Base-by-base conservation (phyloP, 2,113 vertebrate genomes). In the Equus przewalskii region DNA sequence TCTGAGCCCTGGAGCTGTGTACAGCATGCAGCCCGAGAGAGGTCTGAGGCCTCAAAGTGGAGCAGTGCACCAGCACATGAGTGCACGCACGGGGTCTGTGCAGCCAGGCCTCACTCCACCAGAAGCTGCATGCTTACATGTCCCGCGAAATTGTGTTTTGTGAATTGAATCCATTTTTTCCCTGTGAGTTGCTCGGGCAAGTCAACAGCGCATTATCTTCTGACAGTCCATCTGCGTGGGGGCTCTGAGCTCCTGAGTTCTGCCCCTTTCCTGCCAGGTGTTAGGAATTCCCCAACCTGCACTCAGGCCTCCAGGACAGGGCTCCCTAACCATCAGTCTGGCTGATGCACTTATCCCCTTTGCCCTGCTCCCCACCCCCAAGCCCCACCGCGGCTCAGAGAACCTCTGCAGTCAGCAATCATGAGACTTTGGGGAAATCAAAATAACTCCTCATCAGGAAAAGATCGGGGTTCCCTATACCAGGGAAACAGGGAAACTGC, bases 381-480 rank as follows among this genome's bases (percentile, higher is more conserved):
- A 44, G 13, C 44, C 56, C 14, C 28, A 19, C 36, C 21, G 0
- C 1, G 2, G 24, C 64, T 80, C 79, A 49, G 73, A 92, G 89
- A 97, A 97, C 51, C 83, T 84, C 62, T 6, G 19, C n/a, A 62
- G 96, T 96, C 97, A 98, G 96, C 97, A 94, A 30, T 96, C 92
- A 88, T 88, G 95, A 96, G 96, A 97, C 90, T 95, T 46, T 24
- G 46, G 81, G 95, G 94, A 96, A 98, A 96, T 92, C 69, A 96
- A 60, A 97, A 96, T 90, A 84, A 76, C 75, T 97, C 81, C 58
- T 96, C 86, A 44, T 97, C 86, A 96, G 90, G 95, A 96, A 95
- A 94, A 96, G 44, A 91, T 64, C 21, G 90, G 96, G 97, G 95
- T 92, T 92, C 94, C 80, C 97, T 91, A 8, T 93, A 62, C 41